A percentile compares a stretch with the other conserved stretches of the same genome.
phyloP scores from a whole-genome alignment of 2,888 invertebrate species.

The Machimus atricapillus region DNA sequence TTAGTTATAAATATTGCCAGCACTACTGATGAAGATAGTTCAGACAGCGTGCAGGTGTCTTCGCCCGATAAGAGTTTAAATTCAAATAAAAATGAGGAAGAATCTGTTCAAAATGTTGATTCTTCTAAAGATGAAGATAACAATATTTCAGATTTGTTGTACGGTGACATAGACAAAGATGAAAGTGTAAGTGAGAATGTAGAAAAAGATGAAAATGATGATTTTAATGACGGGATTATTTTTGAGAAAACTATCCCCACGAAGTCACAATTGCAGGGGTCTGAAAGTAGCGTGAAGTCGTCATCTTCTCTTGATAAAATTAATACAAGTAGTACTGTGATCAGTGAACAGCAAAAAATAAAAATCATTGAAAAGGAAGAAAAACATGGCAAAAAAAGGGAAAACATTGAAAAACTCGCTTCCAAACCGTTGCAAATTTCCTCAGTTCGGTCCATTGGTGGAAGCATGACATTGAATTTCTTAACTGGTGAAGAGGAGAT shows the following conservation, averaged over 20 bases:
- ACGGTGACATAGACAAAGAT: constrained; percentile 17
- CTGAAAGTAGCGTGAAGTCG: neutral
- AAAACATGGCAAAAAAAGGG: neutral
- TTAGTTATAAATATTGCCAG: constrained; percentile 40
- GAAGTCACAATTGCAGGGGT: neutral
- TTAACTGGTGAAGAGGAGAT: constrained; percentile 16
- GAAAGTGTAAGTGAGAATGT: neutral
- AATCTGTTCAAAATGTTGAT: neutral
- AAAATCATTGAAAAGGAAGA: neutral
- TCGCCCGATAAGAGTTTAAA: neutral
- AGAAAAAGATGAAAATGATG: neutral
- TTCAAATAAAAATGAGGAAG: neutral
- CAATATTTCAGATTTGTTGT: constrained; percentile 1
- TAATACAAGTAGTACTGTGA: neutral
- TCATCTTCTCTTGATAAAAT: neutral
- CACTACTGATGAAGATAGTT: neutral
- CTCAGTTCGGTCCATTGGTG: neutral
- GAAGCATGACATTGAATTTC: constrained; percentile 11
- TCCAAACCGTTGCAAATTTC: neutral
- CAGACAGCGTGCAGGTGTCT: neutral
- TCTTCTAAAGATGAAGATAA: neutral
- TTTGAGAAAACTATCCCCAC: neutral
- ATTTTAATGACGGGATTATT: neutral
- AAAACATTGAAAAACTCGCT: neutral
- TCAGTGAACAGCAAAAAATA: neutral